These are phyloP conservation scores for Drosophila hamatofila DNA, from an alignment of 2,888 invertebrate species.

Conservation along the genomic window DNA sequence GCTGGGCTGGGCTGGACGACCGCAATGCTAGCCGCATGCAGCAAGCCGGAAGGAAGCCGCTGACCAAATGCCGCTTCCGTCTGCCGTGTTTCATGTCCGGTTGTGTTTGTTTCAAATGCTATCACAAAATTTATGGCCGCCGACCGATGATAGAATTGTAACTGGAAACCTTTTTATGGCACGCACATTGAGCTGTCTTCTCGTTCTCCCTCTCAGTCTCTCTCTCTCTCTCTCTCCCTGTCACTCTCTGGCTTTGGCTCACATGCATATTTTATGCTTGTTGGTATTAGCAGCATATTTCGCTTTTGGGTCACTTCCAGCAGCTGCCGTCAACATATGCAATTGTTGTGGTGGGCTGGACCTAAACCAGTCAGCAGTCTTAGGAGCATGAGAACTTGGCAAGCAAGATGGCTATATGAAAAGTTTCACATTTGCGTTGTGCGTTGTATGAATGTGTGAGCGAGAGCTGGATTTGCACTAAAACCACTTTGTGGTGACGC, in stretches of 20 bases:
- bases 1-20: slow-evolving; percentile 18
- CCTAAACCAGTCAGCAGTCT: slow-evolving; percentile 26
- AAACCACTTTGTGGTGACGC: slow-evolving; percentile 82
- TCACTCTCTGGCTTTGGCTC: slow-evolving; percentile 33
- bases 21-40: slow-evolving; percentile 72
- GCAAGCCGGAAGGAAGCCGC: slow-evolving; percentile 72
- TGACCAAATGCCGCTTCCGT: slow-evolving; percentile 73
- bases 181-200: slow-evolving; percentile 39
- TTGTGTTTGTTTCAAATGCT: slow-evolving; percentile 43
- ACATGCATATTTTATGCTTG: slow-evolving; percentile 74
- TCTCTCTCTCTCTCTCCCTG: background rate
- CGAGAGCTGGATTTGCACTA: slow-evolving; percentile 67
- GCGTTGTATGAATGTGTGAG: slow-evolving; percentile 1
- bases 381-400: slow-evolving; percentile 62
- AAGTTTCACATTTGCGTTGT: slow-evolving; percentile 44
- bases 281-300: slow-evolving; percentile 77
- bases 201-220: background rate
- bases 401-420: slow-evolving; percentile 52
- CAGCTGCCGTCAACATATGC: slow-evolving; percentile 68
- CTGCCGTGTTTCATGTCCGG: slow-evolving; percentile 49
- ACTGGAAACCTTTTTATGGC: slow-evolving; percentile 47
- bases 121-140: slow-evolving; percentile 48
- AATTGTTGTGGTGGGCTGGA: slow-evolving; percentile 57
- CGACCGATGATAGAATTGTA: slow-evolving; percentile 39
- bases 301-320: slow-evolving; percentile 74